Base-by-base conservation (phyloP, 2,797 vertebrate genomes). In the Coilia nasus region DNA sequence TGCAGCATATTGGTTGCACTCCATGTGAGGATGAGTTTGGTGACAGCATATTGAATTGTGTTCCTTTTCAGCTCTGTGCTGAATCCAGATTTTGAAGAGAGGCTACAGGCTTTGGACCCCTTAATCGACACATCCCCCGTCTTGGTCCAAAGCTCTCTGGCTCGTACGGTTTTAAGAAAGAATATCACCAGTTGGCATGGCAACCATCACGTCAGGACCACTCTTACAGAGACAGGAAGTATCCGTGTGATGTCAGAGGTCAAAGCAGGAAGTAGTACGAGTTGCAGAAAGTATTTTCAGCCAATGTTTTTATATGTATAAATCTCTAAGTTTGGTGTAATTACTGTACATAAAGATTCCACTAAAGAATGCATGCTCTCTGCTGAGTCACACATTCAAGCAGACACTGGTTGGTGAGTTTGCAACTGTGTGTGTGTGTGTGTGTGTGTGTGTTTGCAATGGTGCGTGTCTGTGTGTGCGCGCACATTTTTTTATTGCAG, bases 301-400 rank as follows among this genome's bases (percentile, higher is more conserved):
- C 31, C 71, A 78, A 78, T 78, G 31, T 78, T 41, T 91, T 91
- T 87, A 86, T 91, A 96, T 94, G 71, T 78, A 78, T 78, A 78
- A 78, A 78, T 78, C 31, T 78, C 44, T 44, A 92, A 93, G 88
- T 93, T 92, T 85, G 87, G 92, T 97, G 96, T 96, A 96, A 96
- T 97, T 95, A 95, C 94, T 97, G 96, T 97, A 97, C 93, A 97
- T 95, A 96, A 94, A 92, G 92, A 93, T 91, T 62, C 96, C 95
- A 96, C 96, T 96, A 96, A 96, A 82, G 86, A 86, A 85, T 60
- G 89, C 90, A 91, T 91, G 90, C 88, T 96, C 93, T 96, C 90
- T 93, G 94, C 90, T 92, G 84, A 89, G 85, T 86, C 87, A 88
- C 86, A 62, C 56, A 85, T n/a, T 78, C 71, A 78, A 78, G 71